Evolutionary conservation across 64 coral and sea anemone genomes (phyloP), one percentile per base, ranked within the genome.

Genomic region (Porites lutea): DNA sequence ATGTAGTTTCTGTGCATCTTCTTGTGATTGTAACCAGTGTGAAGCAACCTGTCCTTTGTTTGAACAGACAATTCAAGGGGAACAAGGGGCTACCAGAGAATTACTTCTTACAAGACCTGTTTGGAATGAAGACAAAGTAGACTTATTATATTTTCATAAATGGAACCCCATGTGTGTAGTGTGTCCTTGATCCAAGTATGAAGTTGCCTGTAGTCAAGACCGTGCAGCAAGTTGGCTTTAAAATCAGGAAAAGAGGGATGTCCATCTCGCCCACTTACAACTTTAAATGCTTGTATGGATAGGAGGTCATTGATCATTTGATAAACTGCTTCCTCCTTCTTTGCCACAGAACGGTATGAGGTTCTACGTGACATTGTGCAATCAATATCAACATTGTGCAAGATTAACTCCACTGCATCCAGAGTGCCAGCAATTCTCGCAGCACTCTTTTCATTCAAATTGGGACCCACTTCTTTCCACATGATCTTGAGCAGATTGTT

Each of bases 131-230:
- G 67, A 87, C 64, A 87, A 87, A 70, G 12, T 51, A 50, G 66
- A 87, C 69, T 55, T 87, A 44, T n/a, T n/a, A n/a, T 63, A 43
- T 83, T 83, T 14, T 45, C 57, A 19, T 88, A 88, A 72, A 89
- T 89, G 44, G 72, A 58, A 52, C 62, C 58, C 71, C 72, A 89
- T 15, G 70, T 61, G 49, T 75, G 51, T 27, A 88, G 72, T 44
- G 71, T 74, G 71, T 88, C 86, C 50, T 76, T 52, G 44, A 88
- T 88, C 86, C 86, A 88, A n/a, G 16, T 53, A 88, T 88, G 71
- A 37, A 88, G 66, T 52, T 76, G 68, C 66, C 72, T 88, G 45
- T 69, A 88, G 86, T 88, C 71, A 57, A 88, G 86, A 21, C 86
- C 58, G n/a, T 88, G 21, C 43, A 88, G 37, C 43, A 88, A 76